phyloP scores from a whole-genome alignment of 1,140 invertebrate genomes.

The Portunus trituberculatus region DNA sequence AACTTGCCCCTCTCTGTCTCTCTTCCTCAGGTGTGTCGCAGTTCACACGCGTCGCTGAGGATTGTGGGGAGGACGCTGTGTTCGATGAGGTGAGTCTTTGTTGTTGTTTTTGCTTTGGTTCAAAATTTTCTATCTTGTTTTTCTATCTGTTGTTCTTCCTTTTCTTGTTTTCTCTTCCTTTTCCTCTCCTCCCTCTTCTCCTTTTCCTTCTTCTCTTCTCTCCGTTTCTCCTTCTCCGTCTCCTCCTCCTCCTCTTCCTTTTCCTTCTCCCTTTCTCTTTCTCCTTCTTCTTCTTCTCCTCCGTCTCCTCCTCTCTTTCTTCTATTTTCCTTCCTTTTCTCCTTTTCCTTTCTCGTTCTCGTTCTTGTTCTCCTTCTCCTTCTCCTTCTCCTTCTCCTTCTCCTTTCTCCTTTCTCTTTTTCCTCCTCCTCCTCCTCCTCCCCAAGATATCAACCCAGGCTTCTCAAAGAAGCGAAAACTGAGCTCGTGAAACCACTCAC shows the following conservation, averaged over 20 bases:
- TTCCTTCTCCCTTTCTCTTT: constrained; percentile 29
- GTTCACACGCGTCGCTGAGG: constrained; percentile 16
- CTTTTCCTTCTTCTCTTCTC: too few relatives aligned
- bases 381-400: neutral
- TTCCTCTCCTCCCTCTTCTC: neutral
- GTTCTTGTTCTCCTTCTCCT: neutral
- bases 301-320: neutral
- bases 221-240: neutral
- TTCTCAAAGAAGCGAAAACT: too few relatives aligned
- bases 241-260: neutral
- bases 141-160: neutral
- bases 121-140: neutral
- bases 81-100: constrained; percentile 42
- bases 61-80: constrained; percentile 29
- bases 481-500: too few relatives aligned
- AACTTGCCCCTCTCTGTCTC: neutral
- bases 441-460: too few relatives aligned
- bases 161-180: neutral
- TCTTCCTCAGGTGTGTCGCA: constrained; percentile 3
- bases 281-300: neutral
- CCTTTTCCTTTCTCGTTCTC: neutral
- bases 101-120: neutral
- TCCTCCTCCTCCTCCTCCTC: neutral
- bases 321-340: neutral
- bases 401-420: neutral